These are phyloP conservation scores for Hydrotaea cyrtoneurina DNA, from an alignment of 2,888 invertebrate genomes.

Conservation along the genomic window DNA sequence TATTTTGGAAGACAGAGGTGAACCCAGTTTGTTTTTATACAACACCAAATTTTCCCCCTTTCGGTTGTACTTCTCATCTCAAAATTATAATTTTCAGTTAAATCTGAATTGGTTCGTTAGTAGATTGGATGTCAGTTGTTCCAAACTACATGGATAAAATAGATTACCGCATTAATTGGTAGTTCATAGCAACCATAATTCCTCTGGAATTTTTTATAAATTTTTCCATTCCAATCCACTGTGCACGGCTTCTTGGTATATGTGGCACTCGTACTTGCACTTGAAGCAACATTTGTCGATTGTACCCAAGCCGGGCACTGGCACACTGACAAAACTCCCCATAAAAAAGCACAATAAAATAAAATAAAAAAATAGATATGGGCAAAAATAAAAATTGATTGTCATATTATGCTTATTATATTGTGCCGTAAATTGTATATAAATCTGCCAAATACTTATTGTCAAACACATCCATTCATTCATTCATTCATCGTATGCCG, in stretches of 20 bases:
- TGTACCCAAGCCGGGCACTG: slow-evolving; percentile 34
- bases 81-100: too few species aligned
- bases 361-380: slow-evolving; percentile 47
- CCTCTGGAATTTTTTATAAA: too few species aligned
- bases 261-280: neutral
- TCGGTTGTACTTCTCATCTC: too few species aligned
- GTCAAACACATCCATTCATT: slow-evolving; percentile 28
- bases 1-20: too few species aligned
- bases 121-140: too few species aligned
- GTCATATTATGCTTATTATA: slow-evolving; percentile 64
- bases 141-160: too few species aligned
- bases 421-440: slow-evolving; percentile 51
- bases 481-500: neutral
- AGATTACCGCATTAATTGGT: too few species aligned
- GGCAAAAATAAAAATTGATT: slow-evolving; percentile 51
- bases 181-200: too few species aligned
- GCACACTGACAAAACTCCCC: slow-evolving; percentile 59
- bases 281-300: neutral
- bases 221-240: too few species aligned
- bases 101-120: too few species aligned
- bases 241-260: neutral
- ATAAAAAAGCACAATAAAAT: slow-evolving; percentile 47
- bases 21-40: too few species aligned
- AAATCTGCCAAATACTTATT: slow-evolving; percentile 54
- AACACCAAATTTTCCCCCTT: too few species aligned